These are phyloP conservation scores for Pilophorus perplexus DNA, from an alignment of 2,888 invertebrate genomes.

Conservation along the genomic window DNA sequence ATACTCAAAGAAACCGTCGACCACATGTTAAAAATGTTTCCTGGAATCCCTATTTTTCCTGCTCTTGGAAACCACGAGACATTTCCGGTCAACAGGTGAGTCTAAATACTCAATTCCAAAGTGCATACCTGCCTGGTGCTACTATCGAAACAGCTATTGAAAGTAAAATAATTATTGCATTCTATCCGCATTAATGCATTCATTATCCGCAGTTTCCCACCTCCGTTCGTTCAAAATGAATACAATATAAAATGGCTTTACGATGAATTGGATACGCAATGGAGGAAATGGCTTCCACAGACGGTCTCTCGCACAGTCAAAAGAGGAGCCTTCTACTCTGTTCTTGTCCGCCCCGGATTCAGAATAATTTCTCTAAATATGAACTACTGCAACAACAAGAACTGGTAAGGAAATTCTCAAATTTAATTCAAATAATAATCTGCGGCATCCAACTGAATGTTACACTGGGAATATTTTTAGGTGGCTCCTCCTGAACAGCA, in stretches of 20 bases:
- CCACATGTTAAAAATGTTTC: constrained; percentile 83
- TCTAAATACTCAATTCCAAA: not conserved
- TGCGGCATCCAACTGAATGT: no score
- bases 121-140: not conserved
- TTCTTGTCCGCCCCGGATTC: constrained; percentile 83
- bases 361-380: constrained; percentile 91
- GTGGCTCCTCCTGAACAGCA: constrained; percentile 90
- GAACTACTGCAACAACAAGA: constrained; percentile 94
- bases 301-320: constrained; percentile 83
- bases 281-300: constrained; percentile 88
- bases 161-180: no score
- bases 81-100: constrained; percentile 87
- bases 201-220: constrained; percentile 69
- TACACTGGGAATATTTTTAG: constrained; percentile 52
- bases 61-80: constrained; percentile 96
- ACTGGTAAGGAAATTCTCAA: constrained; percentile 62
- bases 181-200: not conserved
- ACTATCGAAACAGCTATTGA: not conserved
- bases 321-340: constrained; percentile 87
- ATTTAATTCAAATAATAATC: not conserved
- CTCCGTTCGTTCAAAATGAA: constrained; percentile 79
- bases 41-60: constrained; percentile 88
- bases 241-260: constrained; percentile 90
- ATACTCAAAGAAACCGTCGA: constrained; percentile 80
- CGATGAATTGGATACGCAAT: constrained; percentile 80